Evolutionary conservation across 2,888 invertebrate genomes (phyloP).

Genomic region (Caenorhabditis uteleia): DNA sequence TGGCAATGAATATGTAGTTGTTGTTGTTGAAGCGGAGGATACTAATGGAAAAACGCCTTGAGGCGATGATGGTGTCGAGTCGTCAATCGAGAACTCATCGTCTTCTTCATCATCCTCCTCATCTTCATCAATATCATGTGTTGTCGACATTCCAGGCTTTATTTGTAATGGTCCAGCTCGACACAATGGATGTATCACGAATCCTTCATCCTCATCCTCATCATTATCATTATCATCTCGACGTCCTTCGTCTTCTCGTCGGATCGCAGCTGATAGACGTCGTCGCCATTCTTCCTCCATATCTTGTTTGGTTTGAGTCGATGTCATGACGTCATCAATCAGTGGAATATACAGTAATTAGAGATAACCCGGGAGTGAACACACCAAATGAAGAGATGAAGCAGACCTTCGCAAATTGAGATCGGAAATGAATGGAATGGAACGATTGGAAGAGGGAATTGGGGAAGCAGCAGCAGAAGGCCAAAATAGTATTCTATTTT

Average conservation of each 20-base stretch:
- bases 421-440: too few species aligned
- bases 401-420: not conserved
- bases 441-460: too few species aligned
- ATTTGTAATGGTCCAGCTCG: constrained; percentile 26
- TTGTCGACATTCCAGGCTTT: constrained; percentile 16
- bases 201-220: constrained; percentile 3
- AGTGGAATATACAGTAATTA: too few species aligned
- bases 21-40: too few species aligned
- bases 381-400: too few species aligned
- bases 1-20: not conserved
- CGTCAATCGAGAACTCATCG: too few species aligned
- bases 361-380: not conserved
- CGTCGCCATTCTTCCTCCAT: constrained; percentile 25
- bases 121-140: not conserved
- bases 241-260: constrained; percentile 10
- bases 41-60: constrained; percentile 40
- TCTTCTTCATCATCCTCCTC: constrained; percentile 6
- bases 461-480: too few species aligned
- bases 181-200: constrained; percentile 24
- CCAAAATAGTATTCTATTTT: too few species aligned
- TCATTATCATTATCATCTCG: too few species aligned
- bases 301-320: constrained; percentile 7
- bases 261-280: constrained; percentile 19
- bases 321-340: constrained; percentile 11
- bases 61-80: constrained; percentile 8